These are phyloP conservation scores for Onthophagus sagittarius DNA, from an alignment of 2,888 invertebrate genomes.

Conservation along the genomic window DNA sequence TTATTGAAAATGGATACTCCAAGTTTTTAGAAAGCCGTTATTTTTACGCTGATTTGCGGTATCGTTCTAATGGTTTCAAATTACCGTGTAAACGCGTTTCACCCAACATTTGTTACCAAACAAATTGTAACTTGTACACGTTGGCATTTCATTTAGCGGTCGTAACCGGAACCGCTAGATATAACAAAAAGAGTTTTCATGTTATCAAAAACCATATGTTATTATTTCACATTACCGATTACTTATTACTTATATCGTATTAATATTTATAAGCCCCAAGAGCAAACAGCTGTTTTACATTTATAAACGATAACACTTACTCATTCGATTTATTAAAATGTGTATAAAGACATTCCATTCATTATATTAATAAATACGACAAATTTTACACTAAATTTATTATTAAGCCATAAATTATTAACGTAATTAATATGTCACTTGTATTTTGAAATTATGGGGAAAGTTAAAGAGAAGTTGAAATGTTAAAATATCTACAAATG, in stretches of 20 bases:
- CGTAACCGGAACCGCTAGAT: not conserved
- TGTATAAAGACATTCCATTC: too few species aligned
- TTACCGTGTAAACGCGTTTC: not conserved
- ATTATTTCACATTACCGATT: too few species aligned
- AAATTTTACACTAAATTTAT: too few species aligned
- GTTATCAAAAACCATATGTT: too few species aligned
- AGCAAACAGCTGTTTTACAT: not conserved
- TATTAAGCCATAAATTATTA: too few species aligned
- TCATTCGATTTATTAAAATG: not conserved
- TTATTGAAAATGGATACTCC: not conserved
- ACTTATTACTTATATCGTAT: not conserved
- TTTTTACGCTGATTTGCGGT: not conserved
- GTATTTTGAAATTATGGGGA: too few species aligned
- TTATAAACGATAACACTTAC: not conserved
- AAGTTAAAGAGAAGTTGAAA: too few species aligned
- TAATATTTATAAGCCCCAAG: not conserved
- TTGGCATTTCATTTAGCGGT: not conserved
- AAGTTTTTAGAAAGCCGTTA: not conserved
- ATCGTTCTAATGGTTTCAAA: not conserved
- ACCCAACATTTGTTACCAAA: not conserved
- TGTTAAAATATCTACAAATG: too few species aligned
- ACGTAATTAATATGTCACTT: too few species aligned
- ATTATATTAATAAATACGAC: too few species aligned
- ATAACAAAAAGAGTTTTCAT: not conserved
- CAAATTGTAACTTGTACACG: not conserved